Conservation (phyloP, 2,888 invertebrate species). For the Dione vanillae region DNA sequence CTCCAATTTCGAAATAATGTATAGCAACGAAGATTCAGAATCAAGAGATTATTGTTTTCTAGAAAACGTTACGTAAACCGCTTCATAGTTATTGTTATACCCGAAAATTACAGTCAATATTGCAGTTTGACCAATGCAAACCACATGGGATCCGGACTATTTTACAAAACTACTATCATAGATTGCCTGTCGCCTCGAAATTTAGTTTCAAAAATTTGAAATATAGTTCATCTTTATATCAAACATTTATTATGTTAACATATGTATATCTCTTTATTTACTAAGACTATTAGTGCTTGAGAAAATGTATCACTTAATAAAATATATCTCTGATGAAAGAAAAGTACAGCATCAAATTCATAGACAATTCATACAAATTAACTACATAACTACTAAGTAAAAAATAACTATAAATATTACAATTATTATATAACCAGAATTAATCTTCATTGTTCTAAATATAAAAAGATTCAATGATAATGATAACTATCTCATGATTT, state of each 20-base stretch:
- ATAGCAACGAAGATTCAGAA: no score
- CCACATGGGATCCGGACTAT: constrained; percentile 2
- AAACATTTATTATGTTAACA: no score
- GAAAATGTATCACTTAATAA: no score
- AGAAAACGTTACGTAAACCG: neutral
- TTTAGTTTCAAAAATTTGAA: constrained; percentile 7
- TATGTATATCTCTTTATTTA: neutral
- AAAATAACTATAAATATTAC: no score
- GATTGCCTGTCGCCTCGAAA: constrained; percentile 22
- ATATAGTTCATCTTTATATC: neutral
- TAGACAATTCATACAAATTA: no score
- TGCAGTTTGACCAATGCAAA: constrained; percentile 7
- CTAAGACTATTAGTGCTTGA: neutral
- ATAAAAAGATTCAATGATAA: no score
- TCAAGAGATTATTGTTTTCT: no score
- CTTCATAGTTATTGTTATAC: neutral
- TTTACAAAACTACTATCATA: constrained; percentile 19
- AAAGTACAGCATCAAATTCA: neutral
- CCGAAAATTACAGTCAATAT: neutral
- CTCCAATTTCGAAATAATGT: no score
- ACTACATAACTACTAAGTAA: no score
- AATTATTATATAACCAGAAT: no score
- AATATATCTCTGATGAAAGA: neutral
- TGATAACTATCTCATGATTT: no score
- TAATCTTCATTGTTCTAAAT: no score